Base-by-base conservation (phyloP, 2,888 invertebrate species). In the Epicampocera succincta region DNA sequence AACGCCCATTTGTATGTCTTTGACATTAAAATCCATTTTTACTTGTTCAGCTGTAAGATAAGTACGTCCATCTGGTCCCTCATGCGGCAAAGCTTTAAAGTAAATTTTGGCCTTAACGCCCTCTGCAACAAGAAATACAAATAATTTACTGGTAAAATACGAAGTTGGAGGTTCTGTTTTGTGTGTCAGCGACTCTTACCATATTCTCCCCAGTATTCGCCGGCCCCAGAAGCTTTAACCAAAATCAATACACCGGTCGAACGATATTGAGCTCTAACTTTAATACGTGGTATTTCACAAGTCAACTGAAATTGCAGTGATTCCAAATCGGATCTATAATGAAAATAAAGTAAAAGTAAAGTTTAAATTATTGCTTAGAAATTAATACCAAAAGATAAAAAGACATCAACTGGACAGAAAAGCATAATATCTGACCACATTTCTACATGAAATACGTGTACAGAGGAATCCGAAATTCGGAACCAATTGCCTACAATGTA, bases 201-300 rank as follows among this genome's bases (percentile, higher is more conserved):
- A 87, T 96, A 96, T 91, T 96, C 96, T 74, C 96, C 96, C 96
- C 96, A 96, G 90, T 96, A 96, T 89, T 96, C 96, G 3, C 96
- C 96, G 63, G 96, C 95, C 3, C 96, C 96, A 0, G 96, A 95
- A 8, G 96, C 96, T 85, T 95, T 94, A 0, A 96, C 95, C 80
- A 96, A 92, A 85, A 96, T 94, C 73, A 96, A 92, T 8, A 96
- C 93, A 8, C 96, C 96, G 8, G 95, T 95, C 19, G 96, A 96
- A 85, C 95, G 94, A 91, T 96, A 96, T 86, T 95, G 94, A 0
- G 96, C 96, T 86, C 93, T 93, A 5, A 95, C 96, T 87, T 94
- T 93, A 88, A 96, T 96, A 90, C 94, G 95, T 6, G 96, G 96
- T 85, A 96, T 95, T 88, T 93, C 94, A 86, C 96, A 92, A 38